Evolutionary conservation across 1,140 invertebrate genomes (phyloP), one percentile per base, ranked within the genome.

Genomic region (Parasteatoda tepidariorum): DNA sequence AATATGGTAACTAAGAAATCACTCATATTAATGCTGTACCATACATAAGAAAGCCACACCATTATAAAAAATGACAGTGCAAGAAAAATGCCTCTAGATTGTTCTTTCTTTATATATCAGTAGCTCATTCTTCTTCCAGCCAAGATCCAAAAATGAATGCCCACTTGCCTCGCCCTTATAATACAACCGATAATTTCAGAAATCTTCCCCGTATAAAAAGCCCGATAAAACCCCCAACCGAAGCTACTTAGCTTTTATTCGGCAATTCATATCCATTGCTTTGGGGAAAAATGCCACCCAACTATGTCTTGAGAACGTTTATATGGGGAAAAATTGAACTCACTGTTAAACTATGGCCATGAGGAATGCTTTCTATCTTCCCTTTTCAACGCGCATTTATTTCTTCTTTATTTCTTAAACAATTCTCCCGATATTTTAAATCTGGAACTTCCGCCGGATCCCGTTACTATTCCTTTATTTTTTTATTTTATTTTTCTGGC

Each of bases 381-480:
- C 28, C 73, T 64, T 54, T 64, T 59, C 71, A 76, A 18, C 74
- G 26, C 24, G 38, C 74, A 26, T 76, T 76, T 62, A 75, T 75
- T 57, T 57, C 38, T 62, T 75, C 71, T 75, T 75, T 75, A 75
- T 75, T 61, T 75, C 71, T 75, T 76, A 76, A 76, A 76, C 59
- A 76, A 76, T 76, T 76, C 74, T 24, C 31, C 38, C 59, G 74
- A 55, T 76, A 66, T 76, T 76, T 76, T 76, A 76, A 76, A 76
- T 76, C 74, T 66, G 33, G 18, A 64, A 55, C 13, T 31, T 54
- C 34, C 28, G n/a, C 5, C 18, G 71, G 22, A 74, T 59, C 38
- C 57, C 22, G 59, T 66, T 76, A 66, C 74, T 34, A 22, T 41
- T 41, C 41, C 34, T 24, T 26, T 22, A 13, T n/a, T 31, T 26